Evolutionary conservation across 2,888 invertebrate genomes (phyloP), one percentile per base, ranked within the genome.

Genomic region (Chromoteleia sp.): DNA sequence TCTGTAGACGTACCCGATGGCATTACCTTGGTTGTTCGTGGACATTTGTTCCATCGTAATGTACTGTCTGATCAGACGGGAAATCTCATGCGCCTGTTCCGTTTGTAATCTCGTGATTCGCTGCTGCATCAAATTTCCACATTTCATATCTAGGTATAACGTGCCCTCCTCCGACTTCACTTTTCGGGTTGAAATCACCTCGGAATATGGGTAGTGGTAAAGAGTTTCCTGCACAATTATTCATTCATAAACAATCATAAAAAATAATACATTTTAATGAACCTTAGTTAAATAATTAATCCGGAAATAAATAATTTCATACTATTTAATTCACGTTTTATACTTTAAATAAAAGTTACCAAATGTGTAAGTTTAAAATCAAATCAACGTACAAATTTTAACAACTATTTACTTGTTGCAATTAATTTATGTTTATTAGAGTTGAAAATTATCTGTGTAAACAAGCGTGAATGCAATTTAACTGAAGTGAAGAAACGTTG

Each of bases 11-110:
- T 89, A 91, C 10, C 89, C 89, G 74, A 88, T 86, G 25, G 87
- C 83, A 36, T 87, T 86, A 19, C 83, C 83, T 73, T 90, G 91
- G 74, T 86, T 86, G 70, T 89, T 91, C 15, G 88, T 89, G 39
- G 91, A 87, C 61, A 94, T 92, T 90, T 96, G 95, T 88, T 96
- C 96, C 93, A 98, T 96, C 88, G 97, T 97, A 90, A 99, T 98
- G 93, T 99, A 99, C 92, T 99, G 99, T 29, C 98, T 94, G 89
- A 99, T 98, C 87, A 99, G 94, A 84, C 98, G 95, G 56, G 98
- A 98, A 87, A 99, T 98, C 92, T 99, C 99, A 89, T 98, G 98
- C 39, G 99, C 99, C 93, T 99, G 97, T 92, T 99, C 98, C 0
- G 99, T 99, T 92, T 99, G 98, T 85, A 99, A 95, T 86, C 98